Evolutionary conservation across 2,797 vertebrate genomes (phyloP), one percentile per base, ranked within the genome.

Genomic region (Sebastes alutus): DNA sequence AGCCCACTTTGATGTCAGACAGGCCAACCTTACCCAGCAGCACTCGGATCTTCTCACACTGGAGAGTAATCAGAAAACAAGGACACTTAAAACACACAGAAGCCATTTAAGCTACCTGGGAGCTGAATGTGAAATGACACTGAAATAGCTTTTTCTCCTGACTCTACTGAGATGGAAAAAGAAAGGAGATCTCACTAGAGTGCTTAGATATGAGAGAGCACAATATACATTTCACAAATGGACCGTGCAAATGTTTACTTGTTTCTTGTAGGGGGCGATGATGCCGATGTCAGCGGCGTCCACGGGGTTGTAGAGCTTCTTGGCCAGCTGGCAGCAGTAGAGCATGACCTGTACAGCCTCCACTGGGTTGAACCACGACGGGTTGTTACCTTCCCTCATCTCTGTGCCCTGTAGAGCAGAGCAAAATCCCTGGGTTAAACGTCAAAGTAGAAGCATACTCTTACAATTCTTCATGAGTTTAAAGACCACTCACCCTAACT

Each of bases 321-420:
- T 97, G 55, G 96, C 92, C 75, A 99, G 95, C 20, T 98, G 96
- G 90, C 97, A 98, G 91, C 97, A 97, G 93, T 99, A 99, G 27
- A 95, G 91, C 97, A 99, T 97, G 59, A 96, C 96, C 81, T 98
- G 97, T 52, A 99, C 97, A 0, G 98, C 98, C 84, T 99, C 98
- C 0, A 93, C 90, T 1, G 99, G 96, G 88, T 99, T 99, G 90
- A 99, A 99, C 98, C 98, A 98, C 0, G 98, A 99, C 0, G 97
- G 97, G 88, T 96, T 99, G 64, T 38, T 92, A 32, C 97, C 96
- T 91, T 99, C 99, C 10, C 97, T 97, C 86, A 96, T 95, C 93
- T 99, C 98, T 3, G 18, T 96, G 49, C 97, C 98, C 98, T 99
- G 0, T 38, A 80, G 22, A 64, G 18, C 3, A 74, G 22, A 85